Percentiles rank a stretch among this genome's conserved stretches.
phyloP scores from a whole-genome alignment of 2,113 vertebrate species.

The Chunga burmeisteri region DNA sequence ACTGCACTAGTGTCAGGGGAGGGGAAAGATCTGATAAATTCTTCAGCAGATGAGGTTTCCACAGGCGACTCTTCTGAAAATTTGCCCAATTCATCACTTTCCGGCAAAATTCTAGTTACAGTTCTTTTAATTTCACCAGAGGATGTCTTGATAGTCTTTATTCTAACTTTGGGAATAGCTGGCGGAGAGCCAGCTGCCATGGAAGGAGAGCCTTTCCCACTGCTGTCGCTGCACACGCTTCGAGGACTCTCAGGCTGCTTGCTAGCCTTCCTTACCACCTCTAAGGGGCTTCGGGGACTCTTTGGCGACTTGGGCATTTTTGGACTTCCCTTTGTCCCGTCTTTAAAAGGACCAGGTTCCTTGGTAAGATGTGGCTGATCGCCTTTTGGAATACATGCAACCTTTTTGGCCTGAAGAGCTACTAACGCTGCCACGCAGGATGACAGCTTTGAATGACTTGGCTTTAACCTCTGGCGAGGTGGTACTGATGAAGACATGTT shows the following conservation, averaged over 20 bases:
- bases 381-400: constrained; percentile 74
- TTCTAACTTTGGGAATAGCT: constrained; percentile 93
- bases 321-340: constrained; percentile 81
- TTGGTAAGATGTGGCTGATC: constrained; percentile 72
- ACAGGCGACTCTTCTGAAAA: constrained; percentile 82
- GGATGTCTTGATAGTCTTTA: constrained; percentile 96
- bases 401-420: constrained; percentile 89
- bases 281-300: constrained; percentile 90
- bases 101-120: constrained; percentile 90
- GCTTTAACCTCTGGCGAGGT: constrained; percentile 79
- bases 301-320: constrained; percentile 90
- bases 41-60: constrained; percentile 77
- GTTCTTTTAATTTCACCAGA: constrained; percentile 95
- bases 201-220: constrained; percentile 88
- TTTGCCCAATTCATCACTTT: constrained; percentile 85
- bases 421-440: constrained; percentile 91
- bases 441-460: constrained; percentile 86
- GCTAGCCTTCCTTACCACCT: constrained; percentile 80
- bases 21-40: constrained; percentile 68
- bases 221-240: constrained; percentile 92
- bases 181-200: constrained; percentile 86
- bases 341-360: constrained; percentile 77
- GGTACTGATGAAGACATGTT: constrained; percentile 58
- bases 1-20: constrained; percentile 64
- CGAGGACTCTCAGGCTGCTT: constrained; percentile 91